Evolutionary conservation across 2,113 vertebrate species (phyloP).

Genomic region (Marmota flaviventris): DNA sequence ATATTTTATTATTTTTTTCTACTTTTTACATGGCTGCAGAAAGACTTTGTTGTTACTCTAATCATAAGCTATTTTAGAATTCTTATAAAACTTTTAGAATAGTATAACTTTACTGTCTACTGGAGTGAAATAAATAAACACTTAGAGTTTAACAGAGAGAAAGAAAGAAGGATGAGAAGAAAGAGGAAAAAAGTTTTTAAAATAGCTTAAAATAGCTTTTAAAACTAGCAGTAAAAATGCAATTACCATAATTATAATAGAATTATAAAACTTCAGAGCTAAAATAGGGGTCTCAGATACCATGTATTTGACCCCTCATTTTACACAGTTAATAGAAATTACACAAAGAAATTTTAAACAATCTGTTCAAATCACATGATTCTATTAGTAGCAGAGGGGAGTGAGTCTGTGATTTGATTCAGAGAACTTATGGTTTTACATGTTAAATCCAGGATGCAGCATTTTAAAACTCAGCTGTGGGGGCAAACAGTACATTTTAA

Average conservation of each 20-base stretch:
- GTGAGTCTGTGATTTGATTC: not conserved
- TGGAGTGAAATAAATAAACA: conserved; percentile 12
- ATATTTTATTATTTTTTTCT: conserved; percentile 32
- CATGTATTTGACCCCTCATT: not conserved
- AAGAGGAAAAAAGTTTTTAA: not conserved
- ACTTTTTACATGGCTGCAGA: conserved; percentile 30
- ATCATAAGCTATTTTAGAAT: conserved; percentile 1
- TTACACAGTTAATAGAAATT: conserved; percentile 16
- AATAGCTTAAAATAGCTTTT: not conserved
- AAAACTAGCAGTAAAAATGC: not conserved
- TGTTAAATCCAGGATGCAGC: not conserved
- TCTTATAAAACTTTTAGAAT: not conserved
- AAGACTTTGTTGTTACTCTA: conserved; percentile 39
- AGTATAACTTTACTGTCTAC: not conserved
- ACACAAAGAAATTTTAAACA: not conserved
- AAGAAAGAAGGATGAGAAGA: not conserved
- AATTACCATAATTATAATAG: conserved; percentile 35
- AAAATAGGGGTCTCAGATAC: not conserved
- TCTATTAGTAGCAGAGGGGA: not conserved
- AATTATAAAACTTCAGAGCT: conserved; percentile 24
- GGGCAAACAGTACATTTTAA: not conserved
- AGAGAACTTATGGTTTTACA: conserved; percentile 1
- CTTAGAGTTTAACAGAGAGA: not conserved
- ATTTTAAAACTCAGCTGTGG: conserved; percentile 44
- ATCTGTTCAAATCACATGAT: not conserved